Conservation (phyloP, 2,888 invertebrate species). For the Eremobia ochroleuca region DNA sequence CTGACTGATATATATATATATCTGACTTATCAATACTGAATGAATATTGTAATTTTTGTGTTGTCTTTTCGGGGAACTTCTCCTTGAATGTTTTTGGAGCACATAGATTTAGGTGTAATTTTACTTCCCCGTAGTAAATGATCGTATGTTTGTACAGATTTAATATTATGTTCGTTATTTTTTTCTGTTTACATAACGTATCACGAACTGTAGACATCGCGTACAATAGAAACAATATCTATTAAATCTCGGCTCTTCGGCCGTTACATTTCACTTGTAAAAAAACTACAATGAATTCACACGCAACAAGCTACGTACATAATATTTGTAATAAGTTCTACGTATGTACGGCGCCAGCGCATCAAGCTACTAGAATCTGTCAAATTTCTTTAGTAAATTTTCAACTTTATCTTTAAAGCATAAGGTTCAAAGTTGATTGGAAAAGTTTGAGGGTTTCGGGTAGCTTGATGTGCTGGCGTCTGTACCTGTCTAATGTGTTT, state of each 20-base stretch:
- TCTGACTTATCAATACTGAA: neutral
- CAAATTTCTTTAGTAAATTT: too few species aligned
- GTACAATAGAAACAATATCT: constrained; percentile 44
- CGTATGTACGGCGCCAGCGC: too few species aligned
- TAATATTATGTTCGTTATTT: neutral
- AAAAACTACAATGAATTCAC: constrained; percentile 59
- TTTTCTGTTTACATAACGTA: constrained; percentile 23
- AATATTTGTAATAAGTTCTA: constrained; percentile 52
- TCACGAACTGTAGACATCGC: neutral
- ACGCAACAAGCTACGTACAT: constrained; percentile 60
- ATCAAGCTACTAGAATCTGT: too few species aligned
- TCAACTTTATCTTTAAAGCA: too few species aligned
- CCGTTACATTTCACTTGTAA: constrained; percentile 60
- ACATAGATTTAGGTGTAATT: neutral
- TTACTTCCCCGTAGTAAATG: neutral
- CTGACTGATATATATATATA: too few species aligned
- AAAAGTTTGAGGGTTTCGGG: too few species aligned
- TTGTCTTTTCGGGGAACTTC: neutral
- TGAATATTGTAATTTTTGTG: neutral
- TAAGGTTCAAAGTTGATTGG: too few species aligned
- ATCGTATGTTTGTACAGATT: neutral
- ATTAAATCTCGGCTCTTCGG: constrained; percentile 37
- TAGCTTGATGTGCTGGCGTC: too few species aligned
- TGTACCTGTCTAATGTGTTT: constrained; percentile 29
- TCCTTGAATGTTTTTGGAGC: neutral